A percentile compares a stretch with the other conserved stretches of the same genome.
Conservation (phyloP, 1,140 invertebrate species). For the Harpegnathos saltator region DNA sequence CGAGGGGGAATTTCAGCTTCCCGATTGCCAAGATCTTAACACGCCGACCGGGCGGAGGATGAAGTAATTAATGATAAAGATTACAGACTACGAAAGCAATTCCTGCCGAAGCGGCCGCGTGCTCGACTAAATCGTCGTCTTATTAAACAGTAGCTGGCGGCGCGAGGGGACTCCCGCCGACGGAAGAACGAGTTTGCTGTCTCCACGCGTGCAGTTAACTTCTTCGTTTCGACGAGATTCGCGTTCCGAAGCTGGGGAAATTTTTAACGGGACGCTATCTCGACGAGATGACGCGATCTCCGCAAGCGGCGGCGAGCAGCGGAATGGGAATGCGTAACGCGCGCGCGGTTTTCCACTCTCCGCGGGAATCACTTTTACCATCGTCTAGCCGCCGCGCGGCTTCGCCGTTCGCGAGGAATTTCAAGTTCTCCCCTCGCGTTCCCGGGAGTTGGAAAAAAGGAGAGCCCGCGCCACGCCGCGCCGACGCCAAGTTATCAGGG, state of each 20-base stretch:
- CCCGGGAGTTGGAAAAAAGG: constrained; percentile 7
- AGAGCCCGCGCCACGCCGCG: background rate
- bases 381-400: constrained; percentile 9
- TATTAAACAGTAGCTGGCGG: background rate
- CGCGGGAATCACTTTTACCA: constrained; percentile 46
- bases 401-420: constrained; percentile 37
- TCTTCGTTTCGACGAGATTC: too few species aligned
- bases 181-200: background rate
- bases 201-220: background rate
- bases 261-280: too few species aligned
- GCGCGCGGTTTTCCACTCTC: constrained; percentile 22
- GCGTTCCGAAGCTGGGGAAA: too few species aligned
- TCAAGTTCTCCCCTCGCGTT: constrained; percentile 36
- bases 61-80: constrained; percentile 33
- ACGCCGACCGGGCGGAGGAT: background rate
- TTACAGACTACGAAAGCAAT: constrained; percentile 7
- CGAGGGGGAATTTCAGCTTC: background rate
- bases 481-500: constrained; percentile 11
- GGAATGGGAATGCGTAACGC: constrained; percentile 12
- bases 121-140: background rate
- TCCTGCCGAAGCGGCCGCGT: background rate
- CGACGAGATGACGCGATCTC: background rate
- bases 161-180: background rate
- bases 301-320: background rate
- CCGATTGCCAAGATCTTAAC: constrained; percentile 9